Evolutionary conservation across 2,888 invertebrate genomes (phyloP), one percentile per base, ranked within the genome.

Genomic region (Dione vanillae): DNA sequence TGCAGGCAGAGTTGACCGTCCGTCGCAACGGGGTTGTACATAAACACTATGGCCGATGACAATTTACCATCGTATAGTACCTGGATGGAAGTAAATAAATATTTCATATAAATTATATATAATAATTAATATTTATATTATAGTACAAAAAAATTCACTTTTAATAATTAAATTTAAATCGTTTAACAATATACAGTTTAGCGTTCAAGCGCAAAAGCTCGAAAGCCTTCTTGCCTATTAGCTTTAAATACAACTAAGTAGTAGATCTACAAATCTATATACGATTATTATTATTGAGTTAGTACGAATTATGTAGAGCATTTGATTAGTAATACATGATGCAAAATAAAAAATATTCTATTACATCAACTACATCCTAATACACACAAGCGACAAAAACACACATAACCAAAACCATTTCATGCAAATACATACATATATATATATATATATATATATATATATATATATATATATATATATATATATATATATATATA

Each of bases 21-120:
- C 77, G 99, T 99, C 75, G 99, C 99, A 82, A 99, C 99, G 75
- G 99, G 99, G 94, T 99, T 99, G 95, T 99, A 99, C 98, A 99
- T 99, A 94, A 99, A 99, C 85, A 99, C 98, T 87, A 99, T 98
- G 78, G 97, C 98, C 82, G 96, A 97, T 75, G 99, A 98, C 85
- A 99, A 94, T 93, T 99, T 99, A 75, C 99, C 99, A 93, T 99
- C 99, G 93, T 99, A 99, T 80, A 99, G 95, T 77, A 99, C 98
- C 98, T 99, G 47, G 10, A 62, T 19, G 54, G 49, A 66, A 51
- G 56, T 61, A 14, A n/a, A 16, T 49, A 62, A 40, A 49, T 56
- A 27, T 37, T 27, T 27, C 27, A 27, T 27, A 27, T 27, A 27
- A 5, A 27, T 27, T 27, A 27, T 40, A 58, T 27, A 27, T 40